Evolutionary conservation across 2,113 vertebrate genomes (phyloP).

Genomic region (Trogon melanurus): DNA sequence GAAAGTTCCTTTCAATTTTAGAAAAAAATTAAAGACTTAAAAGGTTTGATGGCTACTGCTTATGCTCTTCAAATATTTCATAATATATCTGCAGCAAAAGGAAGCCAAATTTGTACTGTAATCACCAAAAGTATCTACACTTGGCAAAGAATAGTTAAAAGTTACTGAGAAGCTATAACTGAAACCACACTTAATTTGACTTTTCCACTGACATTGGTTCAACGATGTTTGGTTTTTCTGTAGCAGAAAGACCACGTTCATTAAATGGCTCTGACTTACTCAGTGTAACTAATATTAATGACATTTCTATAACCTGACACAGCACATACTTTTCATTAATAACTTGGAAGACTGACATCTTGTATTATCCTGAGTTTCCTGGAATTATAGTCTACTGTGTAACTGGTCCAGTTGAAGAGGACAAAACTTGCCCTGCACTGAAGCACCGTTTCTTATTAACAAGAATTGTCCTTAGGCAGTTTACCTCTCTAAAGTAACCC

Average conservation of each 20-base stretch:
- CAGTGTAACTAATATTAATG: not conserved
- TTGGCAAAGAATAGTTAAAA: not conserved
- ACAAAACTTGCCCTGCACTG: not conserved
- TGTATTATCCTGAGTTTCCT: not conserved
- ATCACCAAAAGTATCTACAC: not conserved
- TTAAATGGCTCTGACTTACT: not conserved
- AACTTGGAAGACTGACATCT: not conserved
- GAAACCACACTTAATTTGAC: not conserved
- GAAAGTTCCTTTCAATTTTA: not conserved
- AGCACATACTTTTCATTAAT: not conserved
- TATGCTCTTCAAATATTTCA: not conserved
- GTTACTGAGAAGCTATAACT: not conserved
- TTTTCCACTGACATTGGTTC: not conserved
- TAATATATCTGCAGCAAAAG: not conserved
- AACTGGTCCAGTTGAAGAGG: not conserved
- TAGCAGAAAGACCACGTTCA: not conserved
- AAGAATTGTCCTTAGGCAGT: not conserved
- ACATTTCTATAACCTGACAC: not conserved
- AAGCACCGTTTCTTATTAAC: not conserved
- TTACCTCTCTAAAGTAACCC: not conserved
- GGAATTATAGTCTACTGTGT: not conserved
- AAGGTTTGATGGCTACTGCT: not conserved
- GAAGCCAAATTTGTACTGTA: fast-evolving
- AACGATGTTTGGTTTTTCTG: not conserved
- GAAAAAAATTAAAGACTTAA: not conserved